Base-by-base conservation (phyloP, 2,797 vertebrate genomes). In the Lepus oiostolus region DNA sequence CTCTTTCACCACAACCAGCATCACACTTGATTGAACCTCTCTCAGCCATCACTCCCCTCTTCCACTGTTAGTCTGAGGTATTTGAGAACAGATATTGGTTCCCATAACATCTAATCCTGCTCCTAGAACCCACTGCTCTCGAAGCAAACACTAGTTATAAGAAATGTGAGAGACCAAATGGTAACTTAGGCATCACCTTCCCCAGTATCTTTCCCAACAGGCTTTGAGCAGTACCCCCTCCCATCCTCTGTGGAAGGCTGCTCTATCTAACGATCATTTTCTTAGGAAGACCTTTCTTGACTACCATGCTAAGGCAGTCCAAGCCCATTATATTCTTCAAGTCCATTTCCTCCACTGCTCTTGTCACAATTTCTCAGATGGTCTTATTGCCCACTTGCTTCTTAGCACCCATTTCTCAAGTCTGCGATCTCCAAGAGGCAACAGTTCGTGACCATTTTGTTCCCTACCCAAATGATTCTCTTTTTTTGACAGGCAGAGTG, bases 71-170 rank as follows among this genome's bases (percentile, higher is more conserved):
- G n/a, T 54, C 30, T 67, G 52, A 32, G 35, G 74, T 47, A 74
- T 28, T 60, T 85, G 60, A 87, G 5, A 84, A 24, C 26, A 76
- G 21, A 76, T 54, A 8, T 4, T 38, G 60, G 6, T 17, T 76
- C 16, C 21, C 28, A 83, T 7, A 10, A 12, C 12, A 19, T 54
- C 62, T 32, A 89, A 4, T 62, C 67, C 32, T 54, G 65, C 16
- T 63, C 67, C 47, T 77, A 32, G 28, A 5, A 26, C 22, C 47
- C 7, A 19, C 4, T 10, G 32, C 32, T 32, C 52, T 84, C 67
- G 68, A 67, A 83, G 63, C 71, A 65, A 93, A 21, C n/a, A 90
- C 12, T 24, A 70, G 32, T 16, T 72, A 22, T 35, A 90, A 94
- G 54, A 84, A 90, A 79, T 1, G n/a, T 58, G 32, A 92, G 26